Evolutionary conservation across 2,113 vertebrate genomes (phyloP), one percentile per base, ranked within the genome.

Genomic region (Hydrochoerus hydrochaeris): DNA sequence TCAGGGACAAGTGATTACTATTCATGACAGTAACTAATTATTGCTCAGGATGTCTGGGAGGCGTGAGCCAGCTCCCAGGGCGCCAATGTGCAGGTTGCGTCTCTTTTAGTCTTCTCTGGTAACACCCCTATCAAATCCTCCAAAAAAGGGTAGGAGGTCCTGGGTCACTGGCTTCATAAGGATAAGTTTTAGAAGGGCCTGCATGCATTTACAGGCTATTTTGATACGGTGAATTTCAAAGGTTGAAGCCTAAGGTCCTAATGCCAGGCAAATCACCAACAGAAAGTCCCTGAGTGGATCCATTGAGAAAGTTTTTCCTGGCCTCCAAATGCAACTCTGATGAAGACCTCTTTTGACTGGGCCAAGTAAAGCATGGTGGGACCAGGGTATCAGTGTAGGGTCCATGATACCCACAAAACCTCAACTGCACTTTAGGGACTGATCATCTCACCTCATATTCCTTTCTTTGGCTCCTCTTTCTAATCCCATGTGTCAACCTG

Each of bases 351-450:
- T 32, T 54, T 3, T 4, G 6, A 30, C 35, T 30, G n/a, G 26
- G 41, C 6, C 35, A 30, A 78, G 22, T 5, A 19, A 44, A 38
- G 0, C 8, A 3, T 20, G 32, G 9, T 13, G 0, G 75, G 26
- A 7, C 1, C 5, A 4, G 11, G 30, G 3, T 17, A 1, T 32
- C 26, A 7, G 28, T 0, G 3, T n/a, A 28, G 22, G 20, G 10
- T 19, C 46, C 20, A 22, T 0, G 3, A 73, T 19, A 11, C 14
- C 4, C 16, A 24, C 0, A 0, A 67, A 57, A 44, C 54, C 69
- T 77, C 14, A 8, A 28, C 19, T 7, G 35, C 16, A 35, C 22
- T 3, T 60, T 0, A 11, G 67, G 35, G 83, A 46, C 38, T 17
- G 41, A 7, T 52, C n/a, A 1, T 57, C 52, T 49, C 44, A 44